Conservation (phyloP, 2,888 invertebrate genomes). For the Tortricodes alternella region DNA sequence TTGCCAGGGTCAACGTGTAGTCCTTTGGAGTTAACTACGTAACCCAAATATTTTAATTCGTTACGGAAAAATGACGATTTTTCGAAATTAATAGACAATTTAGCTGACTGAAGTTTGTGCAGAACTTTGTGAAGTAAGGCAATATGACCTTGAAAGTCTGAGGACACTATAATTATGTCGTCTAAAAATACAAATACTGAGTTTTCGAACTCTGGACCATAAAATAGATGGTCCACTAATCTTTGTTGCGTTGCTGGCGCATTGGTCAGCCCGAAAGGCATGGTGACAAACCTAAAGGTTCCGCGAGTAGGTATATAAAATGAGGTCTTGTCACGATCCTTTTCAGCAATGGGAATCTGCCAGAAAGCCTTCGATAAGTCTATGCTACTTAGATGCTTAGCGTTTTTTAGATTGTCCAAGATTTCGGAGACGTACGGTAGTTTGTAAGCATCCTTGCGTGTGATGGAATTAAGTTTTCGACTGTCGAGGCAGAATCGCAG, state of each 20-base stretch:
- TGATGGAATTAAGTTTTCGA: too few species aligned
- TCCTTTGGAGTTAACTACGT: constrained; percentile 41
- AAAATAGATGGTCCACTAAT: constrained; percentile 36
- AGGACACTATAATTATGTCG: constrained; percentile 35
- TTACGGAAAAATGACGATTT: constrained; percentile 35
- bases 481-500: too few species aligned
- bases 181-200: too few species aligned
- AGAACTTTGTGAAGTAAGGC: constrained; percentile 31
- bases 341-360: constrained; percentile 4
- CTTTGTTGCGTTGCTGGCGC: constrained; percentile 41
- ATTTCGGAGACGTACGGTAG: too few species aligned
- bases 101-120: constrained; percentile 33
- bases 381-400: too few species aligned
- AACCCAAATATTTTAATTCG: constrained; percentile 35
- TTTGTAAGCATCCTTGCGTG: too few species aligned
- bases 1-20: constrained; percentile 40
- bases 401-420: too few species aligned
- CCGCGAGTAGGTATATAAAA: not conserved
- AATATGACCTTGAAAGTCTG: constrained; percentile 37
- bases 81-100: constrained; percentile 34
- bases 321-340: not conserved
- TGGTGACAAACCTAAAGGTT: not conserved
- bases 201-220: constrained; percentile 36
- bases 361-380: constrained; percentile 19
- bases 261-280: constrained; percentile 32